phyloP scores from a whole-genome alignment of 2,113 vertebrate genomes.

The Erythrocercus mccallii region DNA sequence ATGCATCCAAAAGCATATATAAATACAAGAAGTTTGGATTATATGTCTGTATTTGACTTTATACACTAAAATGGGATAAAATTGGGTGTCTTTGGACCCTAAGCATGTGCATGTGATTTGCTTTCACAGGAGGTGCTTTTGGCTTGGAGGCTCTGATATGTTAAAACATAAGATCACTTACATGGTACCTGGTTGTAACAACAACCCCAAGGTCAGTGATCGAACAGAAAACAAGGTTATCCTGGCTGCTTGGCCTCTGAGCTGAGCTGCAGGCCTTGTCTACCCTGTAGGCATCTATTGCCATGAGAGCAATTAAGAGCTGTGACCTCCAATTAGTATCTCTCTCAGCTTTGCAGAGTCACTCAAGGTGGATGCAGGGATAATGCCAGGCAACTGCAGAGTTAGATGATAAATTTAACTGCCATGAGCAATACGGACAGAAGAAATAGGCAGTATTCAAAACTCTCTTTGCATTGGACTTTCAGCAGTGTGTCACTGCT shows the following conservation, averaged over 20 bases:
- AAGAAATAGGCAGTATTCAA: background rate
- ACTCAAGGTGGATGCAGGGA: background rate
- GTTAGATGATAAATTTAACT: background rate
- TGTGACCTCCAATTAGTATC: background rate
- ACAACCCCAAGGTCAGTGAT: background rate
- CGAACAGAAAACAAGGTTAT: background rate
- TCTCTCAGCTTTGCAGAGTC: background rate
- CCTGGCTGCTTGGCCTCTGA: background rate
- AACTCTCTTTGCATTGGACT: background rate
- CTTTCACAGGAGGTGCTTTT: background rate
- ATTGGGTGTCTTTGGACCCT: background rate
- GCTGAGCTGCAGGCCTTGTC: background rate
- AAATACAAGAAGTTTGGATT: background rate
- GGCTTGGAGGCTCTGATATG: background rate
- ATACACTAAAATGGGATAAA: background rate
- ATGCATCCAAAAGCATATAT: background rate
- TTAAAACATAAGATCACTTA: background rate
- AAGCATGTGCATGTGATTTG: background rate
- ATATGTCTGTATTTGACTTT: background rate
- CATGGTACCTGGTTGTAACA: background rate
- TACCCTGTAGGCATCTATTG: background rate
- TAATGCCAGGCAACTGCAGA: background rate
- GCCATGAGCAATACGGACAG: background rate
- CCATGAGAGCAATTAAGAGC: accelerated
- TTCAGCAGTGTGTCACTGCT: background rate